Conservation (phyloP, 1,140 invertebrate species). For the Pogonomyrmex californicus region DNA sequence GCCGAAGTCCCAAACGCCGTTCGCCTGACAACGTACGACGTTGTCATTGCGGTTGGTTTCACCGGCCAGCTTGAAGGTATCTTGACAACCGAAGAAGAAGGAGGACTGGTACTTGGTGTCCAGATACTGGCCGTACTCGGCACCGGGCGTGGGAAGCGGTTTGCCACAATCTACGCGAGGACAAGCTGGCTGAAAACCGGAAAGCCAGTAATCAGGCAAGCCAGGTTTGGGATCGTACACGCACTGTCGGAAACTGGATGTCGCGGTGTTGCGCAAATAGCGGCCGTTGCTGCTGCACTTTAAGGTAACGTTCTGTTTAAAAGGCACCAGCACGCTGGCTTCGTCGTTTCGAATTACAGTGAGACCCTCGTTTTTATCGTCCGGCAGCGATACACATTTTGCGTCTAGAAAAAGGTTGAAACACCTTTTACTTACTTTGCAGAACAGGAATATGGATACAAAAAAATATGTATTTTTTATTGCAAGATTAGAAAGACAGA, state of each 20-base stretch:
- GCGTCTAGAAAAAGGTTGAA: constrained; percentile 89
- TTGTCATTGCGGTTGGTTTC: constrained; percentile 97
- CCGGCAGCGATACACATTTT: constrained; percentile 95
- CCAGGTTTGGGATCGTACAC: constrained; percentile 97
- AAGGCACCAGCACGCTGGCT: constrained; percentile 94
- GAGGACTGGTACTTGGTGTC: constrained; percentile 97
- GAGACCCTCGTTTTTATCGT: constrained; percentile 95
- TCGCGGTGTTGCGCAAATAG: constrained; percentile 92
- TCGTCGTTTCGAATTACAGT: constrained; percentile 91
- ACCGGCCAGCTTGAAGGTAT: constrained; percentile 97
- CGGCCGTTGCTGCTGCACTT: constrained; percentile 93
- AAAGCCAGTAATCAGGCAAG: constrained; percentile 96
- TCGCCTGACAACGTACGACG: constrained; percentile 96
- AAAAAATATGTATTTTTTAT: neutral
- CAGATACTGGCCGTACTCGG: constrained; percentile 95
- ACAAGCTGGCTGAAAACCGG: constrained; percentile 94
- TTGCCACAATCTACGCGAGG: constrained; percentile 95
- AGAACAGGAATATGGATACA: neutral
- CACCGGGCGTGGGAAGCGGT: constrained; percentile 95
- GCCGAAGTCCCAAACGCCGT: constrained; percentile 98
- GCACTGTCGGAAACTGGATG: constrained; percentile 95
- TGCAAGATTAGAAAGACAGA: neutral
- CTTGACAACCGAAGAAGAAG: constrained; percentile 98
- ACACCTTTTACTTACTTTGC: neutral
- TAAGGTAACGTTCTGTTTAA: constrained; percentile 96